Percentiles rank a stretch among this genome's conserved stretches.
These are phyloP conservation scores for Gymnopithys bicolor DNA, from an alignment of 2,797 vertebrate species.

Conservation along the genomic window DNA sequence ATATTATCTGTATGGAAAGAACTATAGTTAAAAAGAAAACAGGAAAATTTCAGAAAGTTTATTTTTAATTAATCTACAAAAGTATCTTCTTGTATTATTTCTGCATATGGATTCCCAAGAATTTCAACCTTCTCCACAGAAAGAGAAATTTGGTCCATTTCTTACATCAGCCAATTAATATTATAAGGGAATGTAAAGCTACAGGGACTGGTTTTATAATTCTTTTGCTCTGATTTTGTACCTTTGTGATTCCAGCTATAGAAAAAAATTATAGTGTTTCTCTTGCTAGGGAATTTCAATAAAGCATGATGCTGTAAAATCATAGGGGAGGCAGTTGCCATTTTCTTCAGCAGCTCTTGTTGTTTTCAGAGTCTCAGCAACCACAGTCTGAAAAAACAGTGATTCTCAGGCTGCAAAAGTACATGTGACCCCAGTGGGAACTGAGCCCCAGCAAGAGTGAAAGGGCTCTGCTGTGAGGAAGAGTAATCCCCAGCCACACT, in stretches of 20 bases:
- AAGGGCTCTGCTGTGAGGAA: background rate
- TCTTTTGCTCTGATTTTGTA: background rate
- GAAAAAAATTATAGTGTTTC: background rate
- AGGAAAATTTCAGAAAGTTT: background rate
- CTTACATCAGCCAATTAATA: background rate
- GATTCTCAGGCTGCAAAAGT: background rate
- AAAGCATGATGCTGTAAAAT: background rate
- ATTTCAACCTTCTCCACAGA: background rate
- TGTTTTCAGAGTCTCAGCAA: background rate
- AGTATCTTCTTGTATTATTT: background rate
- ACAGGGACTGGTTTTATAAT: background rate
- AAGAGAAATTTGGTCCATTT: background rate
- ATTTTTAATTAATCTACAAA: background rate
- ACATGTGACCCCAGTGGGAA: background rate
- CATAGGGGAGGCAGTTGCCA: background rate
- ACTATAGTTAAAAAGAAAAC: background rate
- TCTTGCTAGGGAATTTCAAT: background rate
- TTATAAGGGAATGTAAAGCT: background rate
- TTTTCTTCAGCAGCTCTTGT: background rate
- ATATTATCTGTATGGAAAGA: background rate
- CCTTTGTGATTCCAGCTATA: background rate
- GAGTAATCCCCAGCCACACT: background rate
- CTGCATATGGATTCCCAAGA: background rate
- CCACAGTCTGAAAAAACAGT: background rate
- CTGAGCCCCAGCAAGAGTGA: background rate